Evolutionary conservation across 2,113 vertebrate species (phyloP).

Genomic region (Salminus brasiliensis): DNA sequence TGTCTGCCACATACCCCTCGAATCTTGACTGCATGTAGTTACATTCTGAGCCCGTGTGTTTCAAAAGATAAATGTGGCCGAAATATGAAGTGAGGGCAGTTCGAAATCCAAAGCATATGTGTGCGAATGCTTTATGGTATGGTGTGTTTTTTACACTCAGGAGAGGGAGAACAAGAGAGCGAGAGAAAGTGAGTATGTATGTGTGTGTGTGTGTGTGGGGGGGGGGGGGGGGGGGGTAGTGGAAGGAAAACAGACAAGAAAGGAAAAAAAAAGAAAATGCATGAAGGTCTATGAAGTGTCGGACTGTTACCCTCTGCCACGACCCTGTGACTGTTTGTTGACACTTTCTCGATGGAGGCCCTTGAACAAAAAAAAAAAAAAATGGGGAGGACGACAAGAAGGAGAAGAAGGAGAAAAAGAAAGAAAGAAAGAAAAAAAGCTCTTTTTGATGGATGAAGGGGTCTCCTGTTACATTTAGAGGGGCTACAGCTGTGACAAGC

Average conservation of each 20-base stretch:
- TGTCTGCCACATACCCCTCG: not conserved
- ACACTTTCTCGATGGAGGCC: slow-evolving; percentile 76
- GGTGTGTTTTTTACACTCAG: slow-evolving; percentile 39
- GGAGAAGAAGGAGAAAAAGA: slow-evolving; percentile 50
- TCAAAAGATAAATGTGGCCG: slow-evolving; percentile 42
- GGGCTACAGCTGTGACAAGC: slow-evolving; percentile 89
- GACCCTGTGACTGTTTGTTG: slow-evolving; percentile 78
- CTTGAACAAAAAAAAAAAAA: slow-evolving; percentile 69
- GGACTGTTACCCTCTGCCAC: slow-evolving; percentile 60
- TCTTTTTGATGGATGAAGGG: slow-evolving; percentile 82
- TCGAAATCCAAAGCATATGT: slow-evolving; percentile 47
- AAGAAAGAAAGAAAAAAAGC: slow-evolving; percentile 48
- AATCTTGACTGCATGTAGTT: slow-evolving; percentile 6
- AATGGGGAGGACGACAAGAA: slow-evolving; percentile 56
- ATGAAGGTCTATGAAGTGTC: slow-evolving; percentile 57
- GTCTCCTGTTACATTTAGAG: slow-evolving; percentile 83
- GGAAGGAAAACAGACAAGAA: not conserved
- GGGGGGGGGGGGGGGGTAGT: not conserved
- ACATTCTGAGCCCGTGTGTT: slow-evolving; percentile 9
- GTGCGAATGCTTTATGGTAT: slow-evolving; percentile 22
- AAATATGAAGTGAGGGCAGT: slow-evolving; percentile 44
- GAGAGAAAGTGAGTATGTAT: not conserved
- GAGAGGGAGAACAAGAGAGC: not conserved
- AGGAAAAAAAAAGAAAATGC: slow-evolving; percentile 62
- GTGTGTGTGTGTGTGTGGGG: too few species aligned